A percentile compares a stretch with the other conserved stretches of the same genome.
phyloP scores from a whole-genome alignment of 1,140 invertebrate genomes.

The Amphibalanus amphitrite region DNA sequence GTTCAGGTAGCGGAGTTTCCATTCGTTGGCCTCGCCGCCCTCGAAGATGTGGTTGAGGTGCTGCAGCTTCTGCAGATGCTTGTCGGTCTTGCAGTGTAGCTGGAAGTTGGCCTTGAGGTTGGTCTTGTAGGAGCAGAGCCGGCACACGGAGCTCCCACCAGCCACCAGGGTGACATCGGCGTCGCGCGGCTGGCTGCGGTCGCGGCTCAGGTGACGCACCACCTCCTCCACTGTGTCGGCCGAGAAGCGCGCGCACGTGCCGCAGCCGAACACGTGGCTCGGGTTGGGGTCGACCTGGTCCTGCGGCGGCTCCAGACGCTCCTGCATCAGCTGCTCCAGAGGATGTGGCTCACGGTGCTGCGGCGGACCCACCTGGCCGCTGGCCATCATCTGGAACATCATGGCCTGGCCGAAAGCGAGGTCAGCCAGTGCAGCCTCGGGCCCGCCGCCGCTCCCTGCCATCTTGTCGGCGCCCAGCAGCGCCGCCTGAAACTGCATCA shows the following conservation, averaged over 20 bases:
- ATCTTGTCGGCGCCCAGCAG: conserved; percentile 25
- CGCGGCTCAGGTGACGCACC: conserved; percentile 74
- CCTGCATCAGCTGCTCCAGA: neutral
- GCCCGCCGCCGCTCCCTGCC: conserved; percentile 26
- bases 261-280: conserved; percentile 68
- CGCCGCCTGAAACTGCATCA: conserved; percentile 23
- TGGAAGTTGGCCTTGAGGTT: conserved; percentile 99
- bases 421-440: conserved; percentile 73
- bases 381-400: conserved; percentile 76
- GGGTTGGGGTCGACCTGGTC: conserved; percentile 45
- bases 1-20: conserved; percentile 76
- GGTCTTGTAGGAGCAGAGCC: conserved; percentile 95
- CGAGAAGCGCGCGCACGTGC: conserved; percentile 79
- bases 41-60: conserved; percentile 96
- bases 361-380: conserved; percentile 24
- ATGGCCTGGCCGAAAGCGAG: conserved; percentile 88
- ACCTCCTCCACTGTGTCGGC: conserved; percentile 80
- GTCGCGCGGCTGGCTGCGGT: conserved; percentile 71
- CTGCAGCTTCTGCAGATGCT: conserved; percentile 91
- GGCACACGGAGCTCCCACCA: conserved; percentile 88
- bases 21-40: conserved; percentile 80
- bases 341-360: conserved; percentile 9
- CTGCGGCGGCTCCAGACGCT: conserved; percentile 5
- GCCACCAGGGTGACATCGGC: conserved; percentile 81
- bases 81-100: conserved; percentile 98